Percentiles rank a stretch among this genome's conserved stretches.
Conservation (phyloP, 2,888 invertebrate species). For the Microctonus aethiopoides region DNA sequence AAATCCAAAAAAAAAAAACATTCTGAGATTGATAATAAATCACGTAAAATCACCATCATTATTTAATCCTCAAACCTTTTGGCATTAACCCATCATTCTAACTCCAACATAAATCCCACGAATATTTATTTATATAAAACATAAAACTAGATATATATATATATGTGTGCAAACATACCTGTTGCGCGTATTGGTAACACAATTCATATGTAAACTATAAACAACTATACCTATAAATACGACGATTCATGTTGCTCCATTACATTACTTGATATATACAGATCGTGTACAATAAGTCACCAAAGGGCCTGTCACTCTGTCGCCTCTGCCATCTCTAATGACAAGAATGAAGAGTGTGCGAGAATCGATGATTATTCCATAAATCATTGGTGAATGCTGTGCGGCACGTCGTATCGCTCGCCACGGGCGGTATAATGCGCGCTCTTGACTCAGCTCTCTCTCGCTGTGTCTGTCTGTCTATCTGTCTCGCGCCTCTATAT, state of each 20-base stretch:
- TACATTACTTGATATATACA: not conserved
- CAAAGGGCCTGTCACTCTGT: constrained; percentile 25
- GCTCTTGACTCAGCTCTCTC: not conserved
- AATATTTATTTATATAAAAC: not conserved
- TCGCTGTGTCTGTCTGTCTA: not conserved
- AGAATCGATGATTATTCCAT: constrained; percentile 39
- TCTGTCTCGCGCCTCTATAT: not conserved
- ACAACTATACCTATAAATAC: not conserved
- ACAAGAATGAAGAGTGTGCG: constrained; percentile 35
- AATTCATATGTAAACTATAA: not conserved
- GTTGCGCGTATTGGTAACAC: not conserved
- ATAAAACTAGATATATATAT: not conserved
- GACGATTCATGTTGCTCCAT: not conserved
- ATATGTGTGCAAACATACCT: not conserved
- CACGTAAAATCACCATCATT: too few species aligned
- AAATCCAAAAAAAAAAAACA: too few species aligned
- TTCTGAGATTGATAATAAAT: too few species aligned
- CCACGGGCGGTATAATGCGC: constrained; percentile 28
- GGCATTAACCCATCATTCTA: too few species aligned
- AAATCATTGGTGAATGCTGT: constrained; percentile 32
- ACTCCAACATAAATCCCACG: too few species aligned
- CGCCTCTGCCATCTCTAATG: constrained; percentile 39
- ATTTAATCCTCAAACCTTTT: too few species aligned
- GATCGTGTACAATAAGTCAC: constrained; percentile 12
- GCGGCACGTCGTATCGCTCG: constrained; percentile 15